Evolutionary conservation across 2,888 invertebrate species (phyloP).

Genomic region (Drosophila rellima): DNA sequence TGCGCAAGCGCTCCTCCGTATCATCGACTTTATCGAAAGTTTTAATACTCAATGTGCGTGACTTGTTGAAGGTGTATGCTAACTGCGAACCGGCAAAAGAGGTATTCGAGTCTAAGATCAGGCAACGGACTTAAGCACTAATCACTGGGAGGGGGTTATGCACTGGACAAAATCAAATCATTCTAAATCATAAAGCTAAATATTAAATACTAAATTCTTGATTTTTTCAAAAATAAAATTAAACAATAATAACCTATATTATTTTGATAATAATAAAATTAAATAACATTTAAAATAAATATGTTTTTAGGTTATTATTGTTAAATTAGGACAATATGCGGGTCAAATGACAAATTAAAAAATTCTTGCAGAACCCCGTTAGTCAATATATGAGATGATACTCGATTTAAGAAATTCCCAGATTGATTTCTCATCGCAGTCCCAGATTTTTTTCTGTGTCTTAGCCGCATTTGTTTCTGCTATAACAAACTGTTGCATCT

Average conservation of each 20-base stretch:
- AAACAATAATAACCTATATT: too few species aligned
- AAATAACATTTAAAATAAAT: too few species aligned
- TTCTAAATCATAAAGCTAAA: background rate
- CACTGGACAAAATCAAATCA: background rate
- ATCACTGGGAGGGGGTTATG: background rate
- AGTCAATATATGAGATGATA: too few species aligned
- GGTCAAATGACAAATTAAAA: too few species aligned
- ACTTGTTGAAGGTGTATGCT: constrained; percentile 81
- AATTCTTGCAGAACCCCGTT: too few species aligned
- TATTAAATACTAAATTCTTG: too few species aligned
- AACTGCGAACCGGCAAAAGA: constrained; percentile 61
- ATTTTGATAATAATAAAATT: too few species aligned
- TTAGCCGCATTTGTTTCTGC: constrained; percentile 13
- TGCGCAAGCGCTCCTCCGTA: constrained; percentile 84
- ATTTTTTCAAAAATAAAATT: too few species aligned
- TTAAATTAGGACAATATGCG: too few species aligned
- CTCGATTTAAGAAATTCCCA: background rate
- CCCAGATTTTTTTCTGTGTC: background rate
- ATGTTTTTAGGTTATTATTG: too few species aligned
- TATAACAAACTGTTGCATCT: constrained; percentile 47
- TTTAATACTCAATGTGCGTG: constrained; percentile 84
- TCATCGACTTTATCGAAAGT: constrained; percentile 85
- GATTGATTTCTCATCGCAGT: background rate
- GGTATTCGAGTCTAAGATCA: constrained; percentile 55
- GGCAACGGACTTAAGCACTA: background rate